These are phyloP conservation scores for Philantomba maxwellii DNA, from an alignment of 2,113 vertebrate genomes.

Conservation along the genomic window DNA sequence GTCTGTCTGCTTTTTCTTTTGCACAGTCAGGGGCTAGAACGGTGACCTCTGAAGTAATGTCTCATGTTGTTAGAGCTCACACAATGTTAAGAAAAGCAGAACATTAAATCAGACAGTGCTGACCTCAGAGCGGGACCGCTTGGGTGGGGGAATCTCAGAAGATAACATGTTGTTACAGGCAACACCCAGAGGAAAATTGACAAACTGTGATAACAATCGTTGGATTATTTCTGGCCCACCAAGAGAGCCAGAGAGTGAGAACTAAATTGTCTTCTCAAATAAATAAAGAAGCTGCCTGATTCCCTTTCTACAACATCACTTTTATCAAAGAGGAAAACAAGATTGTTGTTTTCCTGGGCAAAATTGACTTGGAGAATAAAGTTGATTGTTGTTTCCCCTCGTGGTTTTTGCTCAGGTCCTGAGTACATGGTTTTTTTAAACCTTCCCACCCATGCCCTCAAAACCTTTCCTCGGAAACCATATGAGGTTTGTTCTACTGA, in stretches of 20 bases:
- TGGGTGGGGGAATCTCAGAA: constrained; percentile 48
- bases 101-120: constrained; percentile 44
- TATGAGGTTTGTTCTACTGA: neutral
- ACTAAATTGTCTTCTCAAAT: neutral
- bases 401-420: neutral
- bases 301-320: neutral
- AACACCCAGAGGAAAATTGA: constrained; percentile 49
- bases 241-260: constrained; percentile 2
- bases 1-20: constrained; percentile 46
- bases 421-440: neutral
- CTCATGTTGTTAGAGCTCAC: constrained; percentile 20
- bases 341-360: neutral
- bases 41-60: neutral
- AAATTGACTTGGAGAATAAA: neutral
- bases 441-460: neutral
- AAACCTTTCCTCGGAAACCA: neutral
- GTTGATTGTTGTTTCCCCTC: neutral
- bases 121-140: constrained; percentile 19
- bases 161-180: constrained; percentile 54
- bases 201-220: neutral
- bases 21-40: neutral
- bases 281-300: neutral
- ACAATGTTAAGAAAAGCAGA: constrained; percentile 39
- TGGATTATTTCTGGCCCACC: constrained; percentile 48
- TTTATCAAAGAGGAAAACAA: constrained; percentile 10